Evolutionary conservation across 2,888 invertebrate genomes (phyloP), one percentile per base, ranked within the genome.

Genomic region (Ophonus ardosiacus): DNA sequence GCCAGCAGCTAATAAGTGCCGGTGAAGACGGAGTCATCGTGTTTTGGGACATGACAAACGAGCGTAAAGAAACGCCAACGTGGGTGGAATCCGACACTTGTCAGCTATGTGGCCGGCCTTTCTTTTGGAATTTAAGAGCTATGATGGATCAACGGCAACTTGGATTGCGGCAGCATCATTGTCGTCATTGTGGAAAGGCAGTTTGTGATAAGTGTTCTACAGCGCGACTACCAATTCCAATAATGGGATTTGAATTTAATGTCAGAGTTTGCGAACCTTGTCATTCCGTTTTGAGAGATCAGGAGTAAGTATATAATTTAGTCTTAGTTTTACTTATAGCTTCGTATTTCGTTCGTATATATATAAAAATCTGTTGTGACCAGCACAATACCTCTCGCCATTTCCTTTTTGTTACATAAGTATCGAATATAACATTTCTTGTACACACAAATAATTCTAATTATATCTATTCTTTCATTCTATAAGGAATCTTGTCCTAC

Each of bases 121-220:
- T 99, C 92, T 99, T 99, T 92, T 99, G 99, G 99, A 99, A 99
- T 92, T 94, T 99, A 80, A 94, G 97, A 86, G 98, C 97, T 10
- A 99, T 99, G 99, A 98, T 99, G 97, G 98, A 99, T 91, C 97
- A 97, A 92, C 96, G 97, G 89, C 98, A 97, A 90, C 93, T 99
- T 81, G 98, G 98, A 86, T 93, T 97, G 24, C 95, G 98, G 81
- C 97, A 97, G 90, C 97, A 97, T 92, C 97, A 97, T 92, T 98
- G 97, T 90, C 95, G 97, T 81, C 95, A 96, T 91, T 99, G 99
- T 92, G 99, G 99, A 65, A 96, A 96, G 90, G 99, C 99, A 13
- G 95, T 98, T 81, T 99, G 99, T 92, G 98, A 97, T 90, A 93
- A 94, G 87, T 99, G 99, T 91, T 98, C 98, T 15, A 94, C 95